phyloP scores from a whole-genome alignment of 2,113 vertebrate genomes.

The Mesoclemmys tuberculata region DNA sequence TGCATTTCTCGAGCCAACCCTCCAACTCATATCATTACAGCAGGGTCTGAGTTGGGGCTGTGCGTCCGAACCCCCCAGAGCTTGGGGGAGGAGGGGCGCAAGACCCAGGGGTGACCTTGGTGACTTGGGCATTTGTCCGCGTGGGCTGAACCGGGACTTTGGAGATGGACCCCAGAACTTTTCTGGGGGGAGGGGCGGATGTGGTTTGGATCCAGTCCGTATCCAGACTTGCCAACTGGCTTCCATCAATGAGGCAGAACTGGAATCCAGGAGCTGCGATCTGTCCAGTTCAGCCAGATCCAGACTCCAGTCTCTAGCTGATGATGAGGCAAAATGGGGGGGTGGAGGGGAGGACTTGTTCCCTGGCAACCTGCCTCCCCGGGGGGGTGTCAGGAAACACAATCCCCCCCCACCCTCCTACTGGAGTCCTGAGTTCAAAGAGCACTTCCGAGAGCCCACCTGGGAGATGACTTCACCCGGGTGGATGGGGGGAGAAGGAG shows the following conservation, averaged over 20 bases:
- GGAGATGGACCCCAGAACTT: background rate
- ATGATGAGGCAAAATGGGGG: background rate
- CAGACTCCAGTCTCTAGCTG: background rate
- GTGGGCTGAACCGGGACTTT: background rate
- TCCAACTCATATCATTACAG: background rate
- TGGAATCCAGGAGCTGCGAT: background rate
- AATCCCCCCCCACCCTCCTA: background rate
- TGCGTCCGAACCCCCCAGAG: background rate
- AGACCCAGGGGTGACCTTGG: background rate
- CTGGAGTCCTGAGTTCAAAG: background rate
- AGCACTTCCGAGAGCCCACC: background rate
- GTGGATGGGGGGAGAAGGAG: background rate
- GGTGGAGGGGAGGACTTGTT: background rate
- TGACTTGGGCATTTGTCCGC: background rate
- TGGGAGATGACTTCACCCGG: constrained; percentile 9
- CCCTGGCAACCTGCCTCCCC: background rate
- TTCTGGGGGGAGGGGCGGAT: background rate
- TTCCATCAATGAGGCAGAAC: background rate
- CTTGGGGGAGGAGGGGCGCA: too few relatives aligned
- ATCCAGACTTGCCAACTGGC: background rate
- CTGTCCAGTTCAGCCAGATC: background rate
- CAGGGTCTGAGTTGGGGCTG: too few relatives aligned
- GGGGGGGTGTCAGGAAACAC: background rate
- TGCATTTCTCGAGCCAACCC: background rate
- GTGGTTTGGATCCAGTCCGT: background rate